Evolutionary conservation across 2,113 vertebrate genomes (phyloP).

Genomic region (Pterophyllum scalare): DNA sequence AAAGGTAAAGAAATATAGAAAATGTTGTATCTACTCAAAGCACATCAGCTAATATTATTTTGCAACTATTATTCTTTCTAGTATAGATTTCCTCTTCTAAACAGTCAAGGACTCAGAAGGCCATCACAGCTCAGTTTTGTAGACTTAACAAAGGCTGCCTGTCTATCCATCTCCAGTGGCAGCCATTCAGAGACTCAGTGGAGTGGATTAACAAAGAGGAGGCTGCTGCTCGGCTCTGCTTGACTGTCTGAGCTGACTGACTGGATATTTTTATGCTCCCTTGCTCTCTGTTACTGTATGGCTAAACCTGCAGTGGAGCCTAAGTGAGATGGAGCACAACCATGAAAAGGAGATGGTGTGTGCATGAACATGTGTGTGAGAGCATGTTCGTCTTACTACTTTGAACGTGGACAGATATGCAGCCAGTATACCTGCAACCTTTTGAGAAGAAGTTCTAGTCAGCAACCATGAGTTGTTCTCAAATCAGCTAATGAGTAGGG

Average conservation of each 20-base stretch:
- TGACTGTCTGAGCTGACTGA: conserved; percentile 35
- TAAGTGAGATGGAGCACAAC: background rate
- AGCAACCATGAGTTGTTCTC: background rate
- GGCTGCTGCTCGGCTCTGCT: conserved; percentile 42
- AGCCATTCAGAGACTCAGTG: conserved; percentile 61
- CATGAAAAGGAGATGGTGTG: background rate
- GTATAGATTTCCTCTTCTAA: background rate
- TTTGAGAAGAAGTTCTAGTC: too few relatives aligned
- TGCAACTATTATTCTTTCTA: background rate
- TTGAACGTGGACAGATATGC: too few relatives aligned
- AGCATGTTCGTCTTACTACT: background rate
- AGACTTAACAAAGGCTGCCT: conserved; percentile 51
- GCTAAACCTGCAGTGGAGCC: conserved; percentile 21
- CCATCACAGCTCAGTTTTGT: conserved; percentile 11
- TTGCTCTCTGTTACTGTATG: background rate
- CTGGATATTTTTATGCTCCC: conserved; percentile 31
- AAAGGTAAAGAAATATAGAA: background rate
- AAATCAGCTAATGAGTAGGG: background rate
- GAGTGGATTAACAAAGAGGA: conserved; percentile 50
- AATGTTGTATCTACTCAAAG: background rate
- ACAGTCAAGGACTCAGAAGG: background rate
- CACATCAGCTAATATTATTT: background rate
- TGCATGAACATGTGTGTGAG: background rate
- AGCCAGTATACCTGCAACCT: too few relatives aligned
- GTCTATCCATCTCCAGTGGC: conserved; percentile 52